phyloP scores from a whole-genome alignment of 2,797 vertebrate species.

The Sardinella longiceps region DNA sequence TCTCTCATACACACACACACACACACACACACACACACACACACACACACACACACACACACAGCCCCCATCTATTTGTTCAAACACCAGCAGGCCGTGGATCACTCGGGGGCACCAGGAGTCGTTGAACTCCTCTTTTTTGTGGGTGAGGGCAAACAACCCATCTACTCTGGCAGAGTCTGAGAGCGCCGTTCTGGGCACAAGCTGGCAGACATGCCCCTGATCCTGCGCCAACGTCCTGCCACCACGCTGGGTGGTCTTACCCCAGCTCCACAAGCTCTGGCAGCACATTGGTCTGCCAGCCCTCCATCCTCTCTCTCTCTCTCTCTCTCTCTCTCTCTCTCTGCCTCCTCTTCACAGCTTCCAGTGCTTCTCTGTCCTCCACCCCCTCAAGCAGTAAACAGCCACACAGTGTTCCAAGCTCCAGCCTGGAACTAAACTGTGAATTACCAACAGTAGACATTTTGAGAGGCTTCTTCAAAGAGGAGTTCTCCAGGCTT shows the following conservation, averaged over 20 bases:
- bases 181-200: slow-evolving; percentile 64
- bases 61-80: slow-evolving; percentile 25
- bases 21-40: slow-evolving; percentile 44
- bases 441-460: slow-evolving; percentile 25
- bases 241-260: slow-evolving; percentile 81
- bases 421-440: slow-evolving; percentile 19
- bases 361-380: slow-evolving; percentile 4
- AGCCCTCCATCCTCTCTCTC: slow-evolving; percentile 47
- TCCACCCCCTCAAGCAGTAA: slow-evolving; percentile 24
- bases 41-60: slow-evolving; percentile 33
- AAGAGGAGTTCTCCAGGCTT: slow-evolving; percentile 6
- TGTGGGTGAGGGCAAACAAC: slow-evolving; percentile 58
- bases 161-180: slow-evolving; percentile 69
- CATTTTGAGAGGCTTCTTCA: slow-evolving; percentile 26
- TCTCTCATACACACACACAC: slow-evolving; percentile 56
- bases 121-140: slow-evolving; percentile 25
- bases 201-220: slow-evolving; percentile 58
- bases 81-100: slow-evolving; percentile 11
- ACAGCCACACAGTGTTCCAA: slow-evolving; percentile 18
- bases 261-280: slow-evolving; percentile 72
- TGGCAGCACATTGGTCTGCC: slow-evolving; percentile 61
- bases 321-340: neutral
- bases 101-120: slow-evolving; percentile 34
- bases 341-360: slow-evolving; percentile 8
- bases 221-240: slow-evolving; percentile 76